These are phyloP conservation scores for Seriola rivoliana DNA, from an alignment of 2,113 vertebrate species.

Conservation along the genomic window DNA sequence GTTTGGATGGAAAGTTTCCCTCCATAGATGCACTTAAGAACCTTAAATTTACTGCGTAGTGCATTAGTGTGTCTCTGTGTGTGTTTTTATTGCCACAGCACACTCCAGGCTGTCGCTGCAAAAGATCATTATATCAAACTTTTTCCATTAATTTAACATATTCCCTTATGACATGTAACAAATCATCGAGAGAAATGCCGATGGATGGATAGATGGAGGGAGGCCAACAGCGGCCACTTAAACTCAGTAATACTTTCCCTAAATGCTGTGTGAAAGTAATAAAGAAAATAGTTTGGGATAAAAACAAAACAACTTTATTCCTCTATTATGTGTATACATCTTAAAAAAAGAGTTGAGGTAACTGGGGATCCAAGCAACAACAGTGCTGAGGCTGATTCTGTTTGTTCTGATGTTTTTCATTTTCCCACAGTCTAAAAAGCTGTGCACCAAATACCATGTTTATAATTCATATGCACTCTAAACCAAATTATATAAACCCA, in stretches of 20 bases:
- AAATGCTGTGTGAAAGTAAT: not conserved
- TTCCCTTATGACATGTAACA: conserved; percentile 20
- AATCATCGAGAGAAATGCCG: conserved; percentile 10
- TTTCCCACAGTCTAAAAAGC: not conserved
- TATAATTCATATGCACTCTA: not conserved
- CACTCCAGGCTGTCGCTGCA: conserved; percentile 14
- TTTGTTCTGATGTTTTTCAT: not conserved
- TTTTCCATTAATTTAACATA: conserved; percentile 32
- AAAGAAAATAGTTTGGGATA: not conserved
- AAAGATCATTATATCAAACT: conserved; percentile 26
- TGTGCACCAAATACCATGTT: not conserved
- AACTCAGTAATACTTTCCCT: conserved; percentile 11
- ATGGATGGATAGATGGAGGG: conserved; percentile 12
- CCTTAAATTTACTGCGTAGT: not conserved
- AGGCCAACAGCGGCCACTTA: conserved; percentile 16
- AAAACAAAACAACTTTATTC: not conserved
- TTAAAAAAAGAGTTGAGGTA: not conserved
- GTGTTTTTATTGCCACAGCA: not conserved
- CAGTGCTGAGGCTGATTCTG: not conserved
- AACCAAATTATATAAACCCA: not conserved
- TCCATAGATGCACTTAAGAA: not conserved
- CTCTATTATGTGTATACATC: too few relatives aligned
- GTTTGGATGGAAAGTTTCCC: not conserved
- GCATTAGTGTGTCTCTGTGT: not conserved
- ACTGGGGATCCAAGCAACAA: not conserved